phyloP scores from a whole-genome alignment of 2,888 invertebrate genomes.

The Agrenia bidenticulata region DNA sequence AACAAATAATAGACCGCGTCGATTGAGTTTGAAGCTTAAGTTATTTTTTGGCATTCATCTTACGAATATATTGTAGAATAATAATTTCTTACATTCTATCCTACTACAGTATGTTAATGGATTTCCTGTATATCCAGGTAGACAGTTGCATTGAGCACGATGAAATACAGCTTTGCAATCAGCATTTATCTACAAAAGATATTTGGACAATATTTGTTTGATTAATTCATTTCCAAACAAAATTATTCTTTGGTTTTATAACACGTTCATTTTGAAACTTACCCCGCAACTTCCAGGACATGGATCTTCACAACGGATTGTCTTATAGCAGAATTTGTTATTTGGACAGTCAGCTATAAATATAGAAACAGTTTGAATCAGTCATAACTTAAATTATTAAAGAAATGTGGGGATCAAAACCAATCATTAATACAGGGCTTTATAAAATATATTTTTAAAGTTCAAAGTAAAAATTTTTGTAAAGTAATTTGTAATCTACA shows the following conservation, averaged over 20 bases:
- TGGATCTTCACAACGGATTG: slow-evolving; percentile 79
- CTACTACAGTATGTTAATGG: slow-evolving; percentile 58
- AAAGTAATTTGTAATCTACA: too few species aligned
- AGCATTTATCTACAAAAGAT: slow-evolving; percentile 60
- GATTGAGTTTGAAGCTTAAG: slow-evolving; percentile 9
- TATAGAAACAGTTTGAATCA: too few species aligned
- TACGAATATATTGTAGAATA: not conserved
- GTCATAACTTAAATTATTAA: too few species aligned
- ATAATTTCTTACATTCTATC: slow-evolving; percentile 22
- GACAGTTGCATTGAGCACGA: slow-evolving; percentile 56
- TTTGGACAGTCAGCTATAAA: slow-evolving; percentile 67
- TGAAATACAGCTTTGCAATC: slow-evolving; percentile 75
- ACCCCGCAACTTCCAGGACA: slow-evolving; percentile 76
- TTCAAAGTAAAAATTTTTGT: too few species aligned
- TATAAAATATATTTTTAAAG: too few species aligned
- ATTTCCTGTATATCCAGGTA: slow-evolving; percentile 53
- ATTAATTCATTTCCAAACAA: too few species aligned
- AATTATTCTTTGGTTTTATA: too few species aligned
- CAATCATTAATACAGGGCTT: too few species aligned
- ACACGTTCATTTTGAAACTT: too few species aligned
- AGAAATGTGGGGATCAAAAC: too few species aligned
- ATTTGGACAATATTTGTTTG: slow-evolving; percentile 53
- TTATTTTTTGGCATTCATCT: too few species aligned
- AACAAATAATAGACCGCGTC: not conserved
- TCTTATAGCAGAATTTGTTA: slow-evolving; percentile 77